Percentiles rank a stretch among this genome's conserved stretches.
These are phyloP conservation scores for Coryphaenoides rupestris DNA, from an alignment of 2,113 vertebrate species.

Conservation along the genomic window DNA sequence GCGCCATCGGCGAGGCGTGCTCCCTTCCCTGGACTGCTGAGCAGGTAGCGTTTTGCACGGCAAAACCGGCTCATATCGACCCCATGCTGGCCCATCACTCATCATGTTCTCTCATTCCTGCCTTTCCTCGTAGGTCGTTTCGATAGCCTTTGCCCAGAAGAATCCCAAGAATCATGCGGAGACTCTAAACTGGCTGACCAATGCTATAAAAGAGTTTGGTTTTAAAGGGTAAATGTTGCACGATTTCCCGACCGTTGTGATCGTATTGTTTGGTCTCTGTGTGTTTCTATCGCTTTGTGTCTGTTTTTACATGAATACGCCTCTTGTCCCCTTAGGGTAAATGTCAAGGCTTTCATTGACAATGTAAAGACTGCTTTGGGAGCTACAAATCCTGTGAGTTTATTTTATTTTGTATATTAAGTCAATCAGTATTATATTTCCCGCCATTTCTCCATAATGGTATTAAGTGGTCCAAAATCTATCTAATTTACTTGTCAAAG, in stretches of 20 bases:
- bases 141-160: conserved; percentile 85
- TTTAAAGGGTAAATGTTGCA: conserved; percentile 77
- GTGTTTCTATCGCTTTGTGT: not conserved
- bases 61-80: not conserved
- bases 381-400: conserved; percentile 79
- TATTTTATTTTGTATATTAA: not conserved
- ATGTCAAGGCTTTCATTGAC: conserved; percentile 89
- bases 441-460: not conserved
- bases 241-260: not conserved
- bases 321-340: conserved; percentile 67
- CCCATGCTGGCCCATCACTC: not conserved
- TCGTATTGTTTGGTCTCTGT: not conserved
- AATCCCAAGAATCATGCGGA: conserved; percentile 93
- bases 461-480: not conserved
- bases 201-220: conserved; percentile 90
- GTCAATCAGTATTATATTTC: not conserved
- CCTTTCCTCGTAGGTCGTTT: conserved; percentile 74
- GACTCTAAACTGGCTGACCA: conserved; percentile 85
- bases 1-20: conserved; percentile 82
- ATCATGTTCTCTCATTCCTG: not conserved
- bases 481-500: not conserved
- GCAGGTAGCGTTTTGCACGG: conserved; percentile 67
- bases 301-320: not conserved
- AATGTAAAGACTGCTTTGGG: conserved; percentile 88
- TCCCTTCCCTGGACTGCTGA: conserved; percentile 86